Evolutionary conservation across 2,113 vertebrate species (phyloP).

Genomic region (Aramus guarauna): DNA sequence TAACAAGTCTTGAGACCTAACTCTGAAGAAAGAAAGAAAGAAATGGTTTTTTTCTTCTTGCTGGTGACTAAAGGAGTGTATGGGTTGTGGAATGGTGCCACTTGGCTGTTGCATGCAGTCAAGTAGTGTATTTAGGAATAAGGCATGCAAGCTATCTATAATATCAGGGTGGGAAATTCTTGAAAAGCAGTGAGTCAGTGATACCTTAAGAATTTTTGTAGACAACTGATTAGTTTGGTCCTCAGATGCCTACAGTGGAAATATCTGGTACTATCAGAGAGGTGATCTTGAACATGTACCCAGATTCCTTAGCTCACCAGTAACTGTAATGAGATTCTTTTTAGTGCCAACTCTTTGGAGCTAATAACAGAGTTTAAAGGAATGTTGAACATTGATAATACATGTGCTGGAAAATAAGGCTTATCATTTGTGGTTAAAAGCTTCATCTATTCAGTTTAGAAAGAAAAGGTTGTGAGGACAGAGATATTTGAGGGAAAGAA

Average conservation of each 20-base stretch:
- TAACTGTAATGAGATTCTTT: neutral
- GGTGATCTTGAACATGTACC: rapidly evolving
- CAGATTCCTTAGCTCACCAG: neutral
- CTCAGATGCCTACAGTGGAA: neutral
- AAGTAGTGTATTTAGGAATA: neutral
- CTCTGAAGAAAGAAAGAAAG: neutral
- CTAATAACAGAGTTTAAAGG: neutral
- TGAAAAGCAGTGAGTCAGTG: neutral
- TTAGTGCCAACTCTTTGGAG: neutral
- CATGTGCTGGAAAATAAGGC: neutral
- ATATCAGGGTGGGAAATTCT: neutral
- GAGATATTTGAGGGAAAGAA: neutral
- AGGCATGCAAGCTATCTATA: neutral
- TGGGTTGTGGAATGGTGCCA: rapidly evolving
- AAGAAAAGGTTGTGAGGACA: neutral
- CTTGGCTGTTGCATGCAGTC: neutral
- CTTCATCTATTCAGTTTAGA: neutral
- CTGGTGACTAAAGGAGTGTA: neutral
- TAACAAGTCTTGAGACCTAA: neutral
- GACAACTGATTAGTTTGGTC: neutral
- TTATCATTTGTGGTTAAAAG: neutral
- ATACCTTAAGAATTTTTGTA: neutral
- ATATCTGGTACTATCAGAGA: neutral
- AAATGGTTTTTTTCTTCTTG: neutral
- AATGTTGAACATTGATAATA: neutral